These are phyloP conservation scores for Anarrhichthys ocellatus DNA, from an alignment of 2,113 vertebrate species.

Conservation along the genomic window DNA sequence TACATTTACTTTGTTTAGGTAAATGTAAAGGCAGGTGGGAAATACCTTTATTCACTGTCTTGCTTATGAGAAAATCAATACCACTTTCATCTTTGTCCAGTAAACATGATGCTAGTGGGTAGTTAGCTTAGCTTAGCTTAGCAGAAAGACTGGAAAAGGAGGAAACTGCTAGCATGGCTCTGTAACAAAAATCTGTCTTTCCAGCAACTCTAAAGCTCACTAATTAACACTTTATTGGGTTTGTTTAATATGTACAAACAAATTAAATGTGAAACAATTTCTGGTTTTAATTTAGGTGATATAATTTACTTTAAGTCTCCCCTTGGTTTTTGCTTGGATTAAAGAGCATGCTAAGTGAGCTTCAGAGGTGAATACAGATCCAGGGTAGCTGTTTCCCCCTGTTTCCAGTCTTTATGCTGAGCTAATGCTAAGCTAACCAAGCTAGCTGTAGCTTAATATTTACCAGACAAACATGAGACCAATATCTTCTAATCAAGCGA, in stretches of 20 bases:
- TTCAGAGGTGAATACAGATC: background rate
- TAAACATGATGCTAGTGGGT: background rate
- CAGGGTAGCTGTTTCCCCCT: background rate
- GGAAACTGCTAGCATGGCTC: background rate
- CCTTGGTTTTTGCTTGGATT: background rate
- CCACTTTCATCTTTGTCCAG: background rate
- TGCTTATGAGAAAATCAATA: background rate
- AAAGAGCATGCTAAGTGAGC: background rate
- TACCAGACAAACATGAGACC: background rate
- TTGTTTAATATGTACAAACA: too few species aligned
- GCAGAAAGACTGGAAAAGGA: background rate
- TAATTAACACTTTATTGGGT: too few species aligned
- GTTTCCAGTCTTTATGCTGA: background rate
- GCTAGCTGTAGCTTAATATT: background rate
- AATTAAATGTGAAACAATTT: too few species aligned
- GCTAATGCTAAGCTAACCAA: background rate
- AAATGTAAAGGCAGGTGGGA: background rate
- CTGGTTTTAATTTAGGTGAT: too few species aligned
- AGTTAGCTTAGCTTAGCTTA: background rate
- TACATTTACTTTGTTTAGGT: background rate
- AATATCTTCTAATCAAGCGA: too few species aligned
- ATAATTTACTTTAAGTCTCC: too few species aligned
- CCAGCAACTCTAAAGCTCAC: too few species aligned
- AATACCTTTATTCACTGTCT: background rate
- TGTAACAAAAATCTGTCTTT: background rate